phyloP scores from a whole-genome alignment of 2,888 invertebrate genomes.

The Hyles lineata region DNA sequence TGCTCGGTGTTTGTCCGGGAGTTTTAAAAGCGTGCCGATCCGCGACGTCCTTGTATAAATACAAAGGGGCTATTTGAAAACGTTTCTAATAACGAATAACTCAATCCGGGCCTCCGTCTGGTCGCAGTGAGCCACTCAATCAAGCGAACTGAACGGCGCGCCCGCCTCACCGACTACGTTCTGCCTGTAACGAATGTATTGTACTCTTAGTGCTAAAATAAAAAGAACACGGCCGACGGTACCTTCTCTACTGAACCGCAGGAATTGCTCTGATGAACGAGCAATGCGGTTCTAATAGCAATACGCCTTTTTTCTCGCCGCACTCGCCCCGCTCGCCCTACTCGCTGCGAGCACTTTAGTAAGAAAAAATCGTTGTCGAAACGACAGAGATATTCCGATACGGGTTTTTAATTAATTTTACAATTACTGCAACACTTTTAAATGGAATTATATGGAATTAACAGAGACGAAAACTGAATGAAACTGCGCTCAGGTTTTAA shows the following conservation, averaged over 20 bases:
- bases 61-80: conserved; percentile 48
- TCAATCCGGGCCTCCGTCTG: conserved; percentile 52
- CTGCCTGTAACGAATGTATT: conserved; percentile 76
- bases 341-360: conserved; percentile 58
- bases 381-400: conserved; percentile 45
- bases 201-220: conserved; percentile 73
- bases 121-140: conserved; percentile 62
- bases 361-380: conserved; percentile 56
- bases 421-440: conserved; percentile 38
- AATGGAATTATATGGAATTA: conserved; percentile 29
- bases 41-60: conserved; percentile 45
- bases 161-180: conserved; percentile 54
- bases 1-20: conserved; percentile 51
- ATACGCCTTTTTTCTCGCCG: conserved; percentile 63
- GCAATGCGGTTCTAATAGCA: conserved; percentile 74
- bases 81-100: conserved; percentile 54
- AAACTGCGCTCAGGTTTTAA: conserved; percentile 35
- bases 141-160: conserved; percentile 63
- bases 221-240: conserved; percentile 66
- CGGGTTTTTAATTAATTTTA: conserved; percentile 48
- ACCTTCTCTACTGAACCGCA: conserved; percentile 62
- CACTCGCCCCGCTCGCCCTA: conserved; percentile 47
- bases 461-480: neutral
- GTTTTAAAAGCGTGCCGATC: conserved; percentile 51
- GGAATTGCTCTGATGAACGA: conserved; percentile 77